Percentiles rank a stretch among this genome's conserved stretches.
Evolutionary conservation across 2,113 vertebrate species (phyloP).

Genomic region (Aegithalos caudatus): DNA sequence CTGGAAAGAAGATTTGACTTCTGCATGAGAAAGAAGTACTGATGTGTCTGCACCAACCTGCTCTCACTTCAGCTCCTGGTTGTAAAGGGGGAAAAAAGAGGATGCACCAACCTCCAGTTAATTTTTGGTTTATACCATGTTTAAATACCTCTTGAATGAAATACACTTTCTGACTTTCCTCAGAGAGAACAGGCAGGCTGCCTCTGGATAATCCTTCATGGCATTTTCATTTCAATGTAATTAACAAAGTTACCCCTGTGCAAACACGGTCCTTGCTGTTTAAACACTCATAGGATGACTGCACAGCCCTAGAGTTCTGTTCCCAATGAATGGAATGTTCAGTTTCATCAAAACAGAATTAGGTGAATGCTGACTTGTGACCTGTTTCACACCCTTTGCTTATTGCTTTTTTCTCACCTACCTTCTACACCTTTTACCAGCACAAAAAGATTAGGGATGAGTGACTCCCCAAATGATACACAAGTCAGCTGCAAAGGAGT

Average conservation of each 20-base stretch:
- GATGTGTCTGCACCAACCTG: background rate
- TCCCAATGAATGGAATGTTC: background rate
- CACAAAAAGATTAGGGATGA: background rate
- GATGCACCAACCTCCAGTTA: background rate
- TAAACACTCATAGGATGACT: background rate
- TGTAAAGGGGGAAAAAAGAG: background rate
- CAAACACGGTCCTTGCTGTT: background rate
- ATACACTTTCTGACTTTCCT: background rate
- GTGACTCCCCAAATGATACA: accelerated
- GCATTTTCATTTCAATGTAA: background rate
- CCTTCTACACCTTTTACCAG: background rate
- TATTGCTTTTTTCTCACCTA: background rate
- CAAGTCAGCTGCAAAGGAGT: background rate
- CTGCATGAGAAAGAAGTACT: background rate
- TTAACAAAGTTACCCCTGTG: background rate
- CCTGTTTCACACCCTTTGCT: background rate
- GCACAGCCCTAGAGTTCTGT: background rate
- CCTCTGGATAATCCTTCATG: background rate
- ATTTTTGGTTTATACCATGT: background rate
- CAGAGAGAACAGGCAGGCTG: background rate
- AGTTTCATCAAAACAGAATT: background rate
- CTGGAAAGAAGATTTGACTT: background rate
- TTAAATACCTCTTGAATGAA: background rate
- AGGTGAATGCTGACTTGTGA: background rate
- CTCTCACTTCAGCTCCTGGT: background rate